Percentiles rank a stretch among this genome's conserved stretches.
Evolutionary conservation across 1,140 invertebrate genomes (phyloP).

Genomic region (Colletes latitarsis): DNA sequence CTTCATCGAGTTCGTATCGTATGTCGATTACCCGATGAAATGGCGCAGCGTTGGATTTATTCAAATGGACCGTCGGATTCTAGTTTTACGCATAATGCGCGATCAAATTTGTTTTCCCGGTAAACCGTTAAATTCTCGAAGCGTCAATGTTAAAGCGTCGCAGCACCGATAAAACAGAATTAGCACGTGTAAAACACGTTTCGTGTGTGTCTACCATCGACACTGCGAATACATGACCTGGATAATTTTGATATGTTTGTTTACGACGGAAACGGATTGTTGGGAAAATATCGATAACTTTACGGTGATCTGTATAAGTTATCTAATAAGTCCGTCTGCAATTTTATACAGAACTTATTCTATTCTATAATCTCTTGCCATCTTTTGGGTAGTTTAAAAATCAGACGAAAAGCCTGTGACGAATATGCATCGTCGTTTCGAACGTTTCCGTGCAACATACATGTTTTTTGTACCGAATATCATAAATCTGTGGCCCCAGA

Average conservation of each 20-base stretch:
- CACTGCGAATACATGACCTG: constrained; percentile 5
- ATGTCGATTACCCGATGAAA: background rate
- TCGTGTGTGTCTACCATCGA: background rate
- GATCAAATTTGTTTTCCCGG: background rate
- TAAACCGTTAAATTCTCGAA: constrained; percentile 12
- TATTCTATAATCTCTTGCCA: too few relatives aligned
- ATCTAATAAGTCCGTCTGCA: too few relatives aligned
- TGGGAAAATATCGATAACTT: background rate
- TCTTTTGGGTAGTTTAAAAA: too few relatives aligned
- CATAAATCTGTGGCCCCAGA: too few relatives aligned
- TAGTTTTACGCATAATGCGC: background rate
- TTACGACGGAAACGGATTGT: background rate
- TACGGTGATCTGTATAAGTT: too few relatives aligned
- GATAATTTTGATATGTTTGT: constrained; percentile 16
- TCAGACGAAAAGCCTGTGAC: too few relatives aligned
- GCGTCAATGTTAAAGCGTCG: constrained; percentile 19
- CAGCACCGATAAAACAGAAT: constrained; percentile 13
- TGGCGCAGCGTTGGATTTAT: background rate
- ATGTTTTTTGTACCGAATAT: too few relatives aligned
- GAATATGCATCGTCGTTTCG: too few relatives aligned
- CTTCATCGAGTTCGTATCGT: too few relatives aligned
- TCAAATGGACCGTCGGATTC: background rate
- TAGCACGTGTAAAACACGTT: constrained; percentile 13
- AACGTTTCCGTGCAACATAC: too few relatives aligned
- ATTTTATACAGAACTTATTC: too few relatives aligned